Conservation (phyloP, 1,140 invertebrate genomes). For the Ceratina australensis region DNA sequence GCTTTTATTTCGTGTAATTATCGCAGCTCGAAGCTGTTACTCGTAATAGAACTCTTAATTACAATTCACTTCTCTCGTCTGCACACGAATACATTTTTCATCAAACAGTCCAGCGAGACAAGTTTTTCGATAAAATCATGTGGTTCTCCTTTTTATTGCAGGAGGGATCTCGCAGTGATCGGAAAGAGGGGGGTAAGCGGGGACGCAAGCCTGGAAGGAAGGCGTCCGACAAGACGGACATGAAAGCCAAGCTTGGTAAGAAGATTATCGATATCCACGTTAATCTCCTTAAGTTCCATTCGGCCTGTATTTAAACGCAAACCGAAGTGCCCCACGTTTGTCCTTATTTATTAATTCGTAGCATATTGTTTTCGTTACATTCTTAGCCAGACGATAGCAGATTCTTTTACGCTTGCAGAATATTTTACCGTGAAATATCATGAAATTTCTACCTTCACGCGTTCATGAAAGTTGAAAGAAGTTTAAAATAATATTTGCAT, state of each 20-base stretch:
- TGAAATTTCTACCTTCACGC: neutral
- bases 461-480: neutral
- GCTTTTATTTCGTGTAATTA: neutral
- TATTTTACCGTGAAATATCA: too few species aligned
- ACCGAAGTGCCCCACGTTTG: neutral
- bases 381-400: too few species aligned
- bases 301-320: neutral
- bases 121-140: neutral
- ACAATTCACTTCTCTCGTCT: neutral
- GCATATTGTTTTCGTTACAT: too few species aligned
- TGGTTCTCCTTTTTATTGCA: conserved; percentile 67
- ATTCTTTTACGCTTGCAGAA: too few species aligned
- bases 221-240: conserved; percentile 93
- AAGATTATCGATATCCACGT: neutral
- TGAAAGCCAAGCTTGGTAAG: conserved; percentile 94
- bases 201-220: conserved; percentile 94
- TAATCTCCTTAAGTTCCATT: neutral
- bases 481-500: neutral
- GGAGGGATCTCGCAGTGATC: conserved; percentile 81
- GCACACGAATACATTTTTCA: too few species aligned
- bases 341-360: neutral
- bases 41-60: neutral
- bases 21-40: neutral
- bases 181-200: conserved; percentile 90
- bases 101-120: too few species aligned